Evolutionary conservation across 2,888 invertebrate species (phyloP).

Genomic region (Thecophora atra): DNA sequence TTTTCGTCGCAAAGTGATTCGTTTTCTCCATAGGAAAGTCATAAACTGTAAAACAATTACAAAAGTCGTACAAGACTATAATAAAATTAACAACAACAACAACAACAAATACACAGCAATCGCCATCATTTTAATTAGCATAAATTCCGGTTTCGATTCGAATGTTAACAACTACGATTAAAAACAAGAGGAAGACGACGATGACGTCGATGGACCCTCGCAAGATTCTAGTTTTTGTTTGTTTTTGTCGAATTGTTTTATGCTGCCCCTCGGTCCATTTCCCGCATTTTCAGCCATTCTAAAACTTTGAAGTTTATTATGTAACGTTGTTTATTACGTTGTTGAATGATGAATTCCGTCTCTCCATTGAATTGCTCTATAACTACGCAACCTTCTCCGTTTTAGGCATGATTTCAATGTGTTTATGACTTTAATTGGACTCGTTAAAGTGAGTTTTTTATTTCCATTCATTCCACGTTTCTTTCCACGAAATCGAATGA

Average conservation of each 20-base stretch:
- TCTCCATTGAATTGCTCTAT: too few relatives aligned
- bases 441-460: too few relatives aligned
- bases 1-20: too few relatives aligned
- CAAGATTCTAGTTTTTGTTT: background rate
- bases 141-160: slow-evolving; percentile 12
- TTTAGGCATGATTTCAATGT: too few relatives aligned
- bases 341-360: too few relatives aligned
- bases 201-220: background rate
- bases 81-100: background rate
- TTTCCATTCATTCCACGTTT: too few relatives aligned
- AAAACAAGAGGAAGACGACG: background rate
- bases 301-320: background rate
- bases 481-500: too few relatives aligned
- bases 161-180: background rate
- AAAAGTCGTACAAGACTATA: background rate
- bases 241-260: background rate
- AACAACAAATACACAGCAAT: background rate
- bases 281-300: background rate
- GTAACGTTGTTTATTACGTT: too few relatives aligned
- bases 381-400: too few relatives aligned
- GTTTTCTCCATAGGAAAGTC: too few relatives aligned
- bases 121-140: slow-evolving; percentile 4
- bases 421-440: too few relatives aligned
- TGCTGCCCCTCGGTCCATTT: background rate
- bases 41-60: too few relatives aligned